Evolutionary conservation across 1,140 invertebrate genomes (phyloP).

Genomic region (Proales similis): DNA sequence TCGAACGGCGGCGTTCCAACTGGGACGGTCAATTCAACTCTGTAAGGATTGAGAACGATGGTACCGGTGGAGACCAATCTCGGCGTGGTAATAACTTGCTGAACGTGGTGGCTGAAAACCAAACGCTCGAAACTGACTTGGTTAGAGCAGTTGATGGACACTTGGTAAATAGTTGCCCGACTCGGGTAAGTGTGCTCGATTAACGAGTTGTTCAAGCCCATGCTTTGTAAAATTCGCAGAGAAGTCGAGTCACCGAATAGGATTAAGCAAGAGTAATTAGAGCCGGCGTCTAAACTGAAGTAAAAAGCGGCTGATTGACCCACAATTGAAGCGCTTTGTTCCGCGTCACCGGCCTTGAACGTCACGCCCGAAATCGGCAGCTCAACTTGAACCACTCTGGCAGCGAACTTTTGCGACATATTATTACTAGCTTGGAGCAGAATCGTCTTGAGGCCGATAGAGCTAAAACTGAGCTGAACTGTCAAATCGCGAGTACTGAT

Average conservation of each 20-base stretch:
- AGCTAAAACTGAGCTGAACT: too few species aligned
- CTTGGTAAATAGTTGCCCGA: slow-evolving; percentile 7
- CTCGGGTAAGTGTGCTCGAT: not conserved
- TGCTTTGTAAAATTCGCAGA: too few species aligned
- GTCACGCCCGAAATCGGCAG: too few species aligned
- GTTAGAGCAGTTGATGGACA: slow-evolving; percentile 6
- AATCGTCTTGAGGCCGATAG: too few species aligned
- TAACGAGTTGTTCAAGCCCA: not conserved
- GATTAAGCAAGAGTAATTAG: slow-evolving; percentile 1
- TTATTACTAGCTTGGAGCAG: too few species aligned
- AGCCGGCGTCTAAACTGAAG: slow-evolving; percentile 11
- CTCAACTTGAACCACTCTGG: too few species aligned
- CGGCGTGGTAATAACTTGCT: not conserved
- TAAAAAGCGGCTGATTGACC: not conserved
- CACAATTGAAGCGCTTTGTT: not conserved
- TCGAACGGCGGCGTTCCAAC: not conserved
- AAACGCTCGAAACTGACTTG: not conserved
- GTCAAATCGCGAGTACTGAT: too few species aligned
- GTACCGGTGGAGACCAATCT: slow-evolving; percentile 5
- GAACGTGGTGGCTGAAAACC: slow-evolving; percentile 3
- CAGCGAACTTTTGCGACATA: too few species aligned
- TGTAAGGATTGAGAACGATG: not conserved
- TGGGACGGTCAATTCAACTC: not conserved
- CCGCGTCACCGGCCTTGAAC: slow-evolving; percentile 1
- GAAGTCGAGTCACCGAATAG: not conserved